A percentile compares a stretch with the other conserved stretches of the same genome.
phyloP scores from a whole-genome alignment of 2,888 invertebrate genomes.

The Apotomis turbidana region DNA sequence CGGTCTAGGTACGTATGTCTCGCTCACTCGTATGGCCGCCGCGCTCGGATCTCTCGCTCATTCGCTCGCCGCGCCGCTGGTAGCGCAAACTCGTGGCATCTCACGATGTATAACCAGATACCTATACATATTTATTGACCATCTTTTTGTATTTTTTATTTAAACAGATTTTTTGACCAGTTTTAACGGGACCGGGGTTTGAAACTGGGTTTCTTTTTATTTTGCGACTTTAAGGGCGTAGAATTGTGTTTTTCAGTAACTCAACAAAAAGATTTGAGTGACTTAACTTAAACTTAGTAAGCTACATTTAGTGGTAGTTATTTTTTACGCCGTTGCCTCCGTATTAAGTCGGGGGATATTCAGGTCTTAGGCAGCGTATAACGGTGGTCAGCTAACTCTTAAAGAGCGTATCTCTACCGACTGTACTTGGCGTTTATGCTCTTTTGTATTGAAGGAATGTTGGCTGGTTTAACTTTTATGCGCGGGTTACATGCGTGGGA shows the following conservation, averaged over 20 bases:
- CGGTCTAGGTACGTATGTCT: too few relatives aligned
- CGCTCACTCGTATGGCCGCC: too few relatives aligned
- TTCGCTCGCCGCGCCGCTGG: too few relatives aligned
- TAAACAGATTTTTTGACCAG: too few relatives aligned
- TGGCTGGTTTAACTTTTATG: slow-evolving; percentile 13
- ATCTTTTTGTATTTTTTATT: too few relatives aligned
- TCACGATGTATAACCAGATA: too few relatives aligned
- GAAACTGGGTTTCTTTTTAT: too few relatives aligned
- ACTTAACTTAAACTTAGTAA: slow-evolving; percentile 1
- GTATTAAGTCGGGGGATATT: slow-evolving; percentile 30
- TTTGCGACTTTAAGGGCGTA: too few relatives aligned
- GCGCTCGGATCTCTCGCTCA: too few relatives aligned
- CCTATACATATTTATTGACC: too few relatives aligned
- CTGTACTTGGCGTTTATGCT: not conserved
- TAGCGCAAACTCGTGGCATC: too few relatives aligned
- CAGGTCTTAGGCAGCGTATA: slow-evolving; percentile 32
- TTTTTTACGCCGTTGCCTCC: slow-evolving; percentile 37
- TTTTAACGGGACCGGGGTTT: too few relatives aligned
- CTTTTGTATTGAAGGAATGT: not conserved
- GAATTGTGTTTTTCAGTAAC: not conserved
- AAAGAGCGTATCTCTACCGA: not conserved
- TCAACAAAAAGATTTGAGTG: not conserved
- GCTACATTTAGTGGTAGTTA: slow-evolving; percentile 30
- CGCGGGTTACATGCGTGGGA: not conserved
- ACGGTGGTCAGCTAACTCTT: slow-evolving; percentile 2